Conservation (phyloP, 1,140 invertebrate genomes). For the Aphelinus certus region DNA sequence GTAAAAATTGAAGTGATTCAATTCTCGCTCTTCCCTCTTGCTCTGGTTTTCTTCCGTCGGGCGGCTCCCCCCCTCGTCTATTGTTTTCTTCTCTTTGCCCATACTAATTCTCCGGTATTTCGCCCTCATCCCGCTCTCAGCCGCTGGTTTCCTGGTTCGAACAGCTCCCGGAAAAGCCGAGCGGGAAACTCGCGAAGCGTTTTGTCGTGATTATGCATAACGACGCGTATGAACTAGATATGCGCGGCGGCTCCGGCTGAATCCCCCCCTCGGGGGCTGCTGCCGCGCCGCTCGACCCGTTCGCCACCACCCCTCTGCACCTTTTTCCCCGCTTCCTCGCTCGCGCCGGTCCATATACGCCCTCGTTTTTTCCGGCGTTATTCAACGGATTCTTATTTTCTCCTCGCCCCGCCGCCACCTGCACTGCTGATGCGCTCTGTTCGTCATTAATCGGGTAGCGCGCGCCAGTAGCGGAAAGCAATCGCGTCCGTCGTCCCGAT, state of each 20-base stretch:
- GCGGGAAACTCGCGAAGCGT: conserved; percentile 25
- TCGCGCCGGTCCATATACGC: neutral
- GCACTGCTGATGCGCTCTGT: neutral
- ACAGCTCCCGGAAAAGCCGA: conserved; percentile 17
- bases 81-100: neutral
- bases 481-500: conserved; percentile 20
- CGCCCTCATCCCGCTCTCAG: neutral
- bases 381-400: conserved; percentile 22
- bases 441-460: conserved; percentile 36
- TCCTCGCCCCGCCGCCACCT: neutral
- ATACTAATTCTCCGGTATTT: neutral
- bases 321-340: neutral
- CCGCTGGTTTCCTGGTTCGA: neutral
- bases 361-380: neutral
- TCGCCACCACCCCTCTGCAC: neutral
- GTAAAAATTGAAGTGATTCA: conserved; percentile 31
- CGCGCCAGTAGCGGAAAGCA: conserved; percentile 13
- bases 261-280: conserved; percentile 10
- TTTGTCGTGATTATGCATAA: conserved; percentile 41
- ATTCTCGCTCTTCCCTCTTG: neutral
- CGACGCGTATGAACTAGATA: conserved; percentile 35
- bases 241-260: neutral
- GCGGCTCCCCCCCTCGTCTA: neutral
- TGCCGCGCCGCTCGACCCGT: neutral
- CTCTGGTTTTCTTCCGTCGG: neutral